These are phyloP conservation scores for Metacarcinus magister DNA, from an alignment of 2,888 invertebrate genomes.

Conservation along the genomic window DNA sequence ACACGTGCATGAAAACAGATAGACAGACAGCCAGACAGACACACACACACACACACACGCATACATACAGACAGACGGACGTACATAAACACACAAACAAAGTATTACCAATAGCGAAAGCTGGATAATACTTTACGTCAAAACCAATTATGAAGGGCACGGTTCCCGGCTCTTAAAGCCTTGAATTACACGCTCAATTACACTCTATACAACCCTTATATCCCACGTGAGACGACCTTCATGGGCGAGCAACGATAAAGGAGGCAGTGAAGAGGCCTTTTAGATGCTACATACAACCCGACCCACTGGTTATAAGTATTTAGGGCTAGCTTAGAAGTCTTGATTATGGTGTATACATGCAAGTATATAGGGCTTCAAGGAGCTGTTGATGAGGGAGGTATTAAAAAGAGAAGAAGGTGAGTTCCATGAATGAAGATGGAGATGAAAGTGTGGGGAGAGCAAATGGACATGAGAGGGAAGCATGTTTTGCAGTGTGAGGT, in stretches of 20 bases:
- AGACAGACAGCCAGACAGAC: background rate
- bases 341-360: slow-evolving; percentile 14
- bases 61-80: background rate
- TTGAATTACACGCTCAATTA: background rate
- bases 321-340: background rate
- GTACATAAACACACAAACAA: background rate
- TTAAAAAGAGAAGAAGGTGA: background rate
- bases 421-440: background rate
- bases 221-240: background rate
- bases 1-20: background rate
- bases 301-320: background rate
- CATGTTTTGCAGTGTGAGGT: background rate
- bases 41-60: background rate
- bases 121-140: background rate
- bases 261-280: background rate
- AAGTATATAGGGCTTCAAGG: background rate
- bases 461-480: background rate
- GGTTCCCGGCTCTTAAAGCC: background rate
- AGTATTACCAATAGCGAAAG: background rate
- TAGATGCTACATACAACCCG: background rate
- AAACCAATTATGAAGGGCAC: background rate
- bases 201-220: background rate
- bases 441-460: background rate
- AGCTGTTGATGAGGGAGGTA: background rate
- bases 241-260: background rate